These are phyloP conservation scores for Mantis religiosa DNA, from an alignment of 2,888 invertebrate species.

Conservation along the genomic window DNA sequence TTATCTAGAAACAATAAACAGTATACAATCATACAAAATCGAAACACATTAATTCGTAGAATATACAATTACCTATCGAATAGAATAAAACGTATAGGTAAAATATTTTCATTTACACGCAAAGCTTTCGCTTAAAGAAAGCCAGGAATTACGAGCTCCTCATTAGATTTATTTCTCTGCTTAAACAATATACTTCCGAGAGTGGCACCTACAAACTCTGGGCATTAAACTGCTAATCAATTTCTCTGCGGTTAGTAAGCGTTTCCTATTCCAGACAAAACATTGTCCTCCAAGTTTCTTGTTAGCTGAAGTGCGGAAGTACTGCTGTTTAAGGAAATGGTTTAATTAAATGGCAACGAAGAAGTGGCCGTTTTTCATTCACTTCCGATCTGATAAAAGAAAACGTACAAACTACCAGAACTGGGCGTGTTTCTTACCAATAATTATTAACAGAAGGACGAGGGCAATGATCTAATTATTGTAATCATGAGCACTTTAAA, in stretches of 20 bases:
- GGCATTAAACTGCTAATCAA: background rate
- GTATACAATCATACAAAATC: no score
- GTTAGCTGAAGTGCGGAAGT: background rate
- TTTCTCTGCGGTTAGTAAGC: background rate
- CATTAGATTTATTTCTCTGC: no score
- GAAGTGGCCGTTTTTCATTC: background rate
- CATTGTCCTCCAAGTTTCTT: background rate
- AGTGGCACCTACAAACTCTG: background rate
- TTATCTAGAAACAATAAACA: no score
- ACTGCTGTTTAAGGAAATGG: background rate
- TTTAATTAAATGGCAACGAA: background rate
- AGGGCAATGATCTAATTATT: background rate
- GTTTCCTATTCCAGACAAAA: background rate
- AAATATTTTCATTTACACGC: no score
- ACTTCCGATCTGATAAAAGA: background rate
- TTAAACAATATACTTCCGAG: background rate
- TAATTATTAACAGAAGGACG: background rate
- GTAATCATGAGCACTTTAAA: background rate
- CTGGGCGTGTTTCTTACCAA: background rate
- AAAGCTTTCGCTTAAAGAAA: no score
- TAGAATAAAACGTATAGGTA: no score
- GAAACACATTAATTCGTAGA: no score
- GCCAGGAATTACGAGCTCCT: no score
- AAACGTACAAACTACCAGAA: background rate
- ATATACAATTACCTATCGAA: no score